These are phyloP conservation scores for Clivina fossor DNA, from an alignment of 2,888 invertebrate species.

Conservation along the genomic window DNA sequence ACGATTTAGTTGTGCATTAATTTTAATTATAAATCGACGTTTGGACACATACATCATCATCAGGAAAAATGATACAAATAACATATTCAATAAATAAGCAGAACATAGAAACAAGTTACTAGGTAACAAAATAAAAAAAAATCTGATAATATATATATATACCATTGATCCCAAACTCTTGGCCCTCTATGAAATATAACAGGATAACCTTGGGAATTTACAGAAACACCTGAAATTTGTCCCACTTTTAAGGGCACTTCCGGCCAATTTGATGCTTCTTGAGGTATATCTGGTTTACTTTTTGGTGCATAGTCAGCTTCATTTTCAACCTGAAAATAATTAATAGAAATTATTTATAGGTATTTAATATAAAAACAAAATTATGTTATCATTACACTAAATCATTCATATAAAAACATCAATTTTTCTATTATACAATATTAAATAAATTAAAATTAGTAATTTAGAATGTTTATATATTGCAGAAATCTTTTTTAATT, in stretches of 20 bases:
- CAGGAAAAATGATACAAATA: too few species aligned
- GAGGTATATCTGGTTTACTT: constrained; percentile 65
- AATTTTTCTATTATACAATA: background rate
- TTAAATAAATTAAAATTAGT: background rate
- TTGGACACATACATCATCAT: background rate
- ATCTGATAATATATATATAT: constrained; percentile 43
- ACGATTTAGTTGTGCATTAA: too few species aligned
- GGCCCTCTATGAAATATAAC: constrained; percentile 84
- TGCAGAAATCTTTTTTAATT: too few species aligned
- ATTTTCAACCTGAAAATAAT: constrained; percentile 19
- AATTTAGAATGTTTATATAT: too few species aligned
- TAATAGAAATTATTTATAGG: too few species aligned
- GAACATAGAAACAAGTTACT: too few species aligned
- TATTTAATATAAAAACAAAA: background rate
- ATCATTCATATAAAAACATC: background rate
- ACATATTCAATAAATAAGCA: too few species aligned
- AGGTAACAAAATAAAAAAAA: too few species aligned
- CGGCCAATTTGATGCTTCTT: constrained; percentile 63
- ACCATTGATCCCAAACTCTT: constrained; percentile 76
- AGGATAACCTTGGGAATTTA: constrained; percentile 75
- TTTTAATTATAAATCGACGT: background rate
- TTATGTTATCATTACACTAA: background rate
- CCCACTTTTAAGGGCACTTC: constrained; percentile 67
- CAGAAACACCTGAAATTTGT: constrained; percentile 83
- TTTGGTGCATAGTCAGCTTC: constrained; percentile 43